phyloP scores from a whole-genome alignment of 1,140 invertebrate genomes.

The Apolygus lucorum region DNA sequence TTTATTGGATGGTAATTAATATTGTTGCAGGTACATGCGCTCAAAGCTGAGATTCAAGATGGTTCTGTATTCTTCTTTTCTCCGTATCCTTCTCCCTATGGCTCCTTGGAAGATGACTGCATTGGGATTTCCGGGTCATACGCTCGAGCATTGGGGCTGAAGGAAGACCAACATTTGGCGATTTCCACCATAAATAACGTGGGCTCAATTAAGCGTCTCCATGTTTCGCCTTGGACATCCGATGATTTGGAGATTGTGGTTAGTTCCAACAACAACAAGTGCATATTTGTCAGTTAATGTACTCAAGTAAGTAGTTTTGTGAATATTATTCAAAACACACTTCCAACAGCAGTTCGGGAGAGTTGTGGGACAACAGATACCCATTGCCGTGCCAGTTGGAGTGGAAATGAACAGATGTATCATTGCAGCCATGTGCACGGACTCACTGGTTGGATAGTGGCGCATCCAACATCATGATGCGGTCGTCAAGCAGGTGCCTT shows the following conservation, averaged over 20 bases:
- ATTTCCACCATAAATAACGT: conserved; percentile 24
- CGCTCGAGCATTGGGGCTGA: conserved; percentile 31
- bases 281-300: too few species aligned
- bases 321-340: too few species aligned
- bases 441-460: too few species aligned
- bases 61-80: conserved; percentile 28
- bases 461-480: too few species aligned
- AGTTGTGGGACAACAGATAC: too few species aligned
- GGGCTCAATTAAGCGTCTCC: conserved; percentile 28
- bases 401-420: too few species aligned
- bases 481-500: too few species aligned
- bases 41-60: conserved; percentile 25
- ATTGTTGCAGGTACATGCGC: conserved; percentile 23
- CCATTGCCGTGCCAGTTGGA: too few species aligned
- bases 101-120: conserved; percentile 17
- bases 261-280: too few species aligned
- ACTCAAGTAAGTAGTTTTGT: too few species aligned
- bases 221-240: conserved; percentile 37
- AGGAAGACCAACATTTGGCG: conserved; percentile 32
- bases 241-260: conserved; percentile 46
- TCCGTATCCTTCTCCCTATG: conserved; percentile 21
- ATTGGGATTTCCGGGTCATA: conserved; percentile 34
- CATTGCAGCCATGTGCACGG: too few species aligned
- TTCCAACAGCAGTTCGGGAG: too few species aligned
- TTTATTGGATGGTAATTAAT: background rate